Evolutionary conservation across 1,140 invertebrate species (phyloP), one percentile per base, ranked within the genome.

Genomic region (Ips typographus): DNA sequence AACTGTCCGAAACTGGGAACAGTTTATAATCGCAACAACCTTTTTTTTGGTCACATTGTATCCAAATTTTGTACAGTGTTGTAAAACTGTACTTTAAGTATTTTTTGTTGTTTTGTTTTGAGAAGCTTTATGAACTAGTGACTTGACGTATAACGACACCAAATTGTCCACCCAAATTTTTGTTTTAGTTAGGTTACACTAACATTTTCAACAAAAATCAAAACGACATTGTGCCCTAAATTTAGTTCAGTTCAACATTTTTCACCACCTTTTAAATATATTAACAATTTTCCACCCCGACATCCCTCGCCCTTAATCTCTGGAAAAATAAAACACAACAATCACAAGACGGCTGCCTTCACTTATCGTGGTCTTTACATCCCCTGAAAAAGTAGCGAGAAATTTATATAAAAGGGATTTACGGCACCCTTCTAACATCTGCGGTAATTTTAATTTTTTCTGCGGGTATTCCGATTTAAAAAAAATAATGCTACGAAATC

Each of bases 361-460:
- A 68, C 66, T 68, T 68, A 68, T 68, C 66, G 56, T 51, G 41
- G 58, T 41, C 49, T 68, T 68, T 62, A 62, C 66, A 57, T 59
- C 66, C 59, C 51, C 51, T 58, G 36, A 62, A 61, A 56, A 68
- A 53, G n/a, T 62, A 62, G 66, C 58, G 57, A 49, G 41, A 68
- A 68, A 68, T 62, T 61, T 68, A 62, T 62, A 68, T 68, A 68
- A 68, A 62, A 53, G 44, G 53, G 49, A 58, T 55, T 47, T 51
- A 59, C n/a, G 58, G 66, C 66, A 55, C 57, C 66, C 59, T 68
- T 68, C 44, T 68, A 68, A 68, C 62, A 68, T 68, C 59, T 68
- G 61, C 56, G 43, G 66, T 68, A 68, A 68, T 68, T 61, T 68
- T 68, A 58, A 68, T 68, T 68, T 68, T 22, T 68, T 68, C 66